Conservation (phyloP, 2,113 vertebrate genomes). For the Acanthochromis polyacanthus region DNA sequence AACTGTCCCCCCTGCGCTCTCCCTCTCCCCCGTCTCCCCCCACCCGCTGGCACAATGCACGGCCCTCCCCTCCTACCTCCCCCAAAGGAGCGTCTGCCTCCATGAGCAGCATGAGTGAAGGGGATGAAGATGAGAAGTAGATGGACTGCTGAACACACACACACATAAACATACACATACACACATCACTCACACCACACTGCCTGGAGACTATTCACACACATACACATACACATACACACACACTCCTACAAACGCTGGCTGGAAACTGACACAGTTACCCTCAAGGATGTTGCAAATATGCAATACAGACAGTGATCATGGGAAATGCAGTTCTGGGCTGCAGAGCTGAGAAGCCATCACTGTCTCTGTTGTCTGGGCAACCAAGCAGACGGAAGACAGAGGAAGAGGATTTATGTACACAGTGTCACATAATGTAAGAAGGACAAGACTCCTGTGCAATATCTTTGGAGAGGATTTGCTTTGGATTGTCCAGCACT, state of each 20-base stretch:
- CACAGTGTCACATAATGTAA: slow-evolving; percentile 16
- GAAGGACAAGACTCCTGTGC: slow-evolving; percentile 42
- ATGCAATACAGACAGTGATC: slow-evolving; percentile 44
- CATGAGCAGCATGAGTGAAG: slow-evolving; percentile 96
- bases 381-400: slow-evolving; percentile 28
- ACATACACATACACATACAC: slow-evolving; percentile 31
- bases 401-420: slow-evolving; percentile 12
- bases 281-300: slow-evolving; percentile 51
- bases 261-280: slow-evolving; percentile 55
- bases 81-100: slow-evolving; percentile 94
- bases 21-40: slow-evolving; percentile 88
- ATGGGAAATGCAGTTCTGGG: slow-evolving; percentile 58
- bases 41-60: slow-evolving; percentile 88
- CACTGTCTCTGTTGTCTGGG: slow-evolving; percentile 53
- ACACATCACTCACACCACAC: slow-evolving; percentile 37
- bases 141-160: slow-evolving; percentile 30
- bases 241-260: slow-evolving; percentile 36
- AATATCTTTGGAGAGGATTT: slow-evolving; percentile 24
- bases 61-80: slow-evolving; percentile 85
- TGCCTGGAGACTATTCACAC: slow-evolving; percentile 50
- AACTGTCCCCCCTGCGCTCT: slow-evolving; percentile 92
- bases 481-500: slow-evolving; percentile 43
- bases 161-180: slow-evolving; percentile 26
- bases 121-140: slow-evolving; percentile 95
- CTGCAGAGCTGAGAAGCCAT: slow-evolving; percentile 60